phyloP scores from a whole-genome alignment of 2,888 invertebrate species.

The Fragum fragum region DNA sequence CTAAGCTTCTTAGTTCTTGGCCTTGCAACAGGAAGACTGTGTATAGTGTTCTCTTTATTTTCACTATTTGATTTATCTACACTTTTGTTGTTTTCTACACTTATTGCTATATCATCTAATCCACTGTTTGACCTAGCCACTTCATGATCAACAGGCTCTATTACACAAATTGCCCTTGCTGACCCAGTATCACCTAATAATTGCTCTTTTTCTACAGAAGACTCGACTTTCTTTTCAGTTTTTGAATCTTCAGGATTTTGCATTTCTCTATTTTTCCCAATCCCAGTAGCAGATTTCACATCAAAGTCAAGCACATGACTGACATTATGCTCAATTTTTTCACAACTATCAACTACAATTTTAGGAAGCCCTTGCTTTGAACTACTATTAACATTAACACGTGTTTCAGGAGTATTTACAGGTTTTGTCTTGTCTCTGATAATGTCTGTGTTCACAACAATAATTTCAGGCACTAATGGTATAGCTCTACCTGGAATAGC shows the following conservation, averaged over 20 bases:
- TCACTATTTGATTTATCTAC: background rate
- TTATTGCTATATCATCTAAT: too few relatives aligned
- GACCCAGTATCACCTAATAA: background rate
- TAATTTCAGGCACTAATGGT: conserved; percentile 63
- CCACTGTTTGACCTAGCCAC: background rate
- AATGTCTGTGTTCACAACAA: conserved; percentile 43
- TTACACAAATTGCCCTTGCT: conserved; percentile 9
- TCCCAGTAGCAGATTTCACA: background rate
- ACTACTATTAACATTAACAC: background rate
- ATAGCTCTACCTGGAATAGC: conserved; percentile 66
- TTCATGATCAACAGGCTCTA: background rate
- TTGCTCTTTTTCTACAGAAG: background rate
- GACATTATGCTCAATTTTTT: background rate
- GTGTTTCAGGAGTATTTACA: background rate
- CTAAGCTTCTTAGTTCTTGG: conserved; percentile 43
- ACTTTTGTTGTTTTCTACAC: background rate
- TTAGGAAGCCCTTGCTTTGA: background rate
- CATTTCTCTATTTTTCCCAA: background rate
- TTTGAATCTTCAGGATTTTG: too few relatives aligned
- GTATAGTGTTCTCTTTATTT: background rate
- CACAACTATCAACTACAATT: background rate
- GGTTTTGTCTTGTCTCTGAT: background rate
- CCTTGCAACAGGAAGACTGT: conserved; percentile 36
- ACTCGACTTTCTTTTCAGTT: background rate
- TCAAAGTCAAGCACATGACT: background rate